Evolutionary conservation across 64 coral and sea anemone species (phyloP).

Genomic region (Actinia tenebrosa): DNA sequence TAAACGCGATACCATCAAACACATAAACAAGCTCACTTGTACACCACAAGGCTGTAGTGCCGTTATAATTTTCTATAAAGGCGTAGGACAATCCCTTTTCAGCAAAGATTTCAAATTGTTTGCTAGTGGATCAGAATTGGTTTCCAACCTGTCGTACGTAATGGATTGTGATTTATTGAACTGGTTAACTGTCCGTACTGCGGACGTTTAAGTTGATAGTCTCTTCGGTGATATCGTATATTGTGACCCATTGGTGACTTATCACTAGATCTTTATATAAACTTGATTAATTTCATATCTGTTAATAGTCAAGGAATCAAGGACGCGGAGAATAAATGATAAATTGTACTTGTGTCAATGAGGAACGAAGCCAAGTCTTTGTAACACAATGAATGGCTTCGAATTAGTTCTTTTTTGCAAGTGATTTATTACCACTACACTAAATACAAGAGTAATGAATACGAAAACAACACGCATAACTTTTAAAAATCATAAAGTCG

Average conservation of each 20-base stretch:
- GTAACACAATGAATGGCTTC: not conserved
- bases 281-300: constrained; percentile 12
- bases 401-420: not conserved
- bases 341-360: not conserved
- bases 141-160: not conserved
- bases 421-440: not conserved
- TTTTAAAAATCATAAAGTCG: not conserved
- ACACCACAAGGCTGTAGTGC: no score
- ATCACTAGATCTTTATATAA: not conserved
- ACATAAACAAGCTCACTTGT: not conserved
- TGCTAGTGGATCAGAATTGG: not conserved
- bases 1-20: not conserved
- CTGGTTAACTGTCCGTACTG: not conserved
- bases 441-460: not conserved
- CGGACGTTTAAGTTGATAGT: not conserved
- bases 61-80: no score
- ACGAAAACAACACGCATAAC: not conserved
- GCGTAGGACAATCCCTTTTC: not conserved
- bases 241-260: not conserved
- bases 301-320: not conserved
- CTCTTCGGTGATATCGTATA: not conserved
- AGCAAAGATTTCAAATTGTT: not conserved
- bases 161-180: not conserved
- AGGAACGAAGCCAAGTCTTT: not conserved
- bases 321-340: not conserved